Conservation (phyloP, 2,113 vertebrate genomes). For the Dasypus novemcinctus region DNA sequence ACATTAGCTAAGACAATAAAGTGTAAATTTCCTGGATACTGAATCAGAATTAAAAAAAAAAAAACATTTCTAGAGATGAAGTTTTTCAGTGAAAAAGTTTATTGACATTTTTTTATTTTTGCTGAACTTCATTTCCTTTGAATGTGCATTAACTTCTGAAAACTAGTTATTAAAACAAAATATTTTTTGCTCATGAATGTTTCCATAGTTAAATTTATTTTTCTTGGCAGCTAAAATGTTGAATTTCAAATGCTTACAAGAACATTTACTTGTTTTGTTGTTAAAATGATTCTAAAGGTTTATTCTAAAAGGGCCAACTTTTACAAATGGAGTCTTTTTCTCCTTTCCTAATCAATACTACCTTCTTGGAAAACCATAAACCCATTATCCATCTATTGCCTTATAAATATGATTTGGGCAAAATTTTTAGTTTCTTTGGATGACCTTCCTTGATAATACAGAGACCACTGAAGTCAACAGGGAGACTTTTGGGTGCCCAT, state of each 20-base stretch:
- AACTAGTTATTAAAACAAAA: background rate
- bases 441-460: background rate
- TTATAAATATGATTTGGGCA: background rate
- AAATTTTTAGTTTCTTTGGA: background rate
- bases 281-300: background rate
- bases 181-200: background rate
- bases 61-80: background rate
- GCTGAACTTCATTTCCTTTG: background rate
- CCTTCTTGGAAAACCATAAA: background rate
- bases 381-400: background rate
- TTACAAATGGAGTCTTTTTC: background rate
- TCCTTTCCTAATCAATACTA: background rate
- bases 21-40: background rate
- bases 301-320: background rate
- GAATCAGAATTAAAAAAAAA: conserved; percentile 58
- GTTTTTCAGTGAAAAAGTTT: background rate
- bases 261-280: background rate
- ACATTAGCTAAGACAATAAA: background rate
- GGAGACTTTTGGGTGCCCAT: no score
- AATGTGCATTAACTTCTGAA: background rate
- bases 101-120: background rate
- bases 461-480: background rate
- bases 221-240: background rate
- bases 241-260: background rate
- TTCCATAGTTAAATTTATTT: background rate